Base-by-base conservation (phyloP, 1,140 invertebrate genomes). In the Ostrea edulis region DNA sequence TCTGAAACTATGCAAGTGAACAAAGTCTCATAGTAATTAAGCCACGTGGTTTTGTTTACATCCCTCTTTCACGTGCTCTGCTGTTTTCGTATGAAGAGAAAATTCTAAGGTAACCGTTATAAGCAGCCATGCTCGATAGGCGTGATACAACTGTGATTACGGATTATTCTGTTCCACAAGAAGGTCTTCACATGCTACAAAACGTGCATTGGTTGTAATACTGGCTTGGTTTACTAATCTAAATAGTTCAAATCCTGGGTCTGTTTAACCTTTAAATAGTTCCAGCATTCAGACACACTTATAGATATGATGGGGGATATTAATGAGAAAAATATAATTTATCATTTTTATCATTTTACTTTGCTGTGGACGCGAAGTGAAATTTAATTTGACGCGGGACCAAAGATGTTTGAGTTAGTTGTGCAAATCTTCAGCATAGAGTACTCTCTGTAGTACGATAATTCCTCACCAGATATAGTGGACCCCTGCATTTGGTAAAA, bases 31-130 rank as follows among this genome's bases (percentile, higher is more conserved):
- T n/a, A 4, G 55, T 17, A 62, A 62, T 62, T n/a, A 62, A 29
- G 35, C 68, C 68, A 77, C 68, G 68, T 77, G 68, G 22, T 35
- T 77, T 77, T 77, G 68, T 77, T 77, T 77, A 77, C 68, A 77
- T 77, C 68, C 68, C 29, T 25, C 29, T 77, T 77, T 77, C 68
- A 77, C 68, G 68, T 77, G 68, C 68, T 77, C 68, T 29, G 12
- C 68, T 29, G 12, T 22, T 77, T 77, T 77, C 68, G 25, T 35
- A 9, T 14, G 29, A 25, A 77, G 68, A 25, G 68, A n/a, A 25
- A 77, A 77, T 77, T 77, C 68, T 25, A 77, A 29, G 68, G 68
- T 77, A 29, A 44, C 35, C 5, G 35, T 25, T 77, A 22, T 22
- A 77, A 17, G 22, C 22, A 35, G 12, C 68, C 68, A 77, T 77